Base-by-base conservation (phyloP, 2,888 invertebrate species). In the Eupeodes luniger region DNA sequence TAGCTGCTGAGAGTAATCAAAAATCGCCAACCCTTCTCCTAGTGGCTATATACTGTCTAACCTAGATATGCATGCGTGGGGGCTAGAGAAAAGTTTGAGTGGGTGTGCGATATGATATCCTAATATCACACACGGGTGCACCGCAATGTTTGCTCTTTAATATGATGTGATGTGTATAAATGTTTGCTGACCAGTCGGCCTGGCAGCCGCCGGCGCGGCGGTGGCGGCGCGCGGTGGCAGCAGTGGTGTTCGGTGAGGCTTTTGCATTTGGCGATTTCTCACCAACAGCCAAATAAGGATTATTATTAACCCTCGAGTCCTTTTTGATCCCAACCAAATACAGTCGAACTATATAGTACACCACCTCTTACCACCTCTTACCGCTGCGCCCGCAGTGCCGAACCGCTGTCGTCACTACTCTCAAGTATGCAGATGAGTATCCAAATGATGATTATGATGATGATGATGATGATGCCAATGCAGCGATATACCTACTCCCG, bases 131-230 rank as follows among this genome's bases (percentile, higher is more conserved):
- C 81, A 81, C 59, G 53, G 74, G 77, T 85, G 88, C 88, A 85
- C 88, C 88, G 78, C 85, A 88, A 70, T 88, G 81, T 88, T 88
- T 88, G 85, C 85, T 78, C 81, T 88, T 85, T 75, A 88, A 88
- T 88, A 85, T 88, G 69, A 72, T 74, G 62, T 88, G 69, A 72
- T 74, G 62, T 75, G 62, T 72, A 27, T 40, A 40, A 40, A 40
- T 88, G 88, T 85, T 88, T 81, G 85, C 88, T 69, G 69, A 85
- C 88, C 85, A 44, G 27, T 7, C 64, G 14, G 53, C 67, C 27
- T 27, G 27, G 40, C 40, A 40, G 40, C 40, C 9, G 40, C 4
- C 51, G 57, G 55, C 80, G 40, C 51, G 57, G 55, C 80, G 81
- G 85, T 19, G 19, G 40, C 6, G 40, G 6, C n/a, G 57, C 1